These are phyloP conservation scores for Archips crataeganus DNA, from an alignment of 2,888 invertebrate species.

Conservation along the genomic window DNA sequence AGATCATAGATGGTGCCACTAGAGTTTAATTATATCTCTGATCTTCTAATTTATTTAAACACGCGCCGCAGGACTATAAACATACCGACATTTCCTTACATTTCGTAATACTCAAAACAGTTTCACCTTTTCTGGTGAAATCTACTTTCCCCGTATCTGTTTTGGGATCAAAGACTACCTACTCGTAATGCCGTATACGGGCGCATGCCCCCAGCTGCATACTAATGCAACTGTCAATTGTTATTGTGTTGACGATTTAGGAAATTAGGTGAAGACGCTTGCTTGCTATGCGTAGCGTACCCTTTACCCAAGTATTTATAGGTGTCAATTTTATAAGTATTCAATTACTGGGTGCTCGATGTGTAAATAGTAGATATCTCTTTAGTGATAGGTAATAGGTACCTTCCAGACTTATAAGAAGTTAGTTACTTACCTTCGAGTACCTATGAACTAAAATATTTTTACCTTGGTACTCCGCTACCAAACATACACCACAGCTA, in stretches of 20 bases:
- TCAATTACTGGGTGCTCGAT: no score
- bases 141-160: slow-evolving; percentile 73
- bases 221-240: slow-evolving; percentile 63
- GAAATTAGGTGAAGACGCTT: slow-evolving; percentile 56
- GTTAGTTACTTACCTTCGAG: no score
- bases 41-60: no score
- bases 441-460: no score
- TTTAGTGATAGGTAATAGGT: no score
- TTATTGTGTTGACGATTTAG: slow-evolving; percentile 64
- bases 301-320: slow-evolving; percentile 46
- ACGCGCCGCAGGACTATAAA: not conserved
- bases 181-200: slow-evolving; percentile 65
- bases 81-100: slow-evolving; percentile 42
- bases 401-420: no score
- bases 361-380: no score
- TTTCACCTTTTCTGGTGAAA: slow-evolving; percentile 64
- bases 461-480: no score
- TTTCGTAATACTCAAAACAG: slow-evolving; percentile 41
- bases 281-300: slow-evolving; percentile 53
- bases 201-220: slow-evolving; percentile 61
- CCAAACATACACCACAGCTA: no score
- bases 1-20: not conserved
- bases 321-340: not conserved
- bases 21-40: not conserved
- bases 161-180: slow-evolving; percentile 66